phyloP scores from a whole-genome alignment of 2,888 invertebrate genomes.

The Brachynemurus nebulosus region DNA sequence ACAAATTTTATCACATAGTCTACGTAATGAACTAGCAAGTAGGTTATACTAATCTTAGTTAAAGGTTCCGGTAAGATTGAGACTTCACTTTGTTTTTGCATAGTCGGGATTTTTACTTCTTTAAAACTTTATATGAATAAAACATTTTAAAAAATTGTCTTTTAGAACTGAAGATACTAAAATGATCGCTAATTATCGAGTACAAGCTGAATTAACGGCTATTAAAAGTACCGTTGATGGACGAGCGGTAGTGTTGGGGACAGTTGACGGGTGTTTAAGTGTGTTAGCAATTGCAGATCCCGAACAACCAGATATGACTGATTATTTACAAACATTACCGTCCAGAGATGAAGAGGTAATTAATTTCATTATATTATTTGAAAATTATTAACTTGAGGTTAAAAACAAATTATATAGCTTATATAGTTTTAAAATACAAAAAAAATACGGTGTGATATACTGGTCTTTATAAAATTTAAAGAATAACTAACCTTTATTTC shows the following conservation, averaged over 20 bases:
- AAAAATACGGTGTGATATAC: too few relatives aligned
- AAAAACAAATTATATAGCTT: too few relatives aligned
- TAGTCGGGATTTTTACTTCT: too few relatives aligned
- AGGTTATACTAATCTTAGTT: too few relatives aligned
- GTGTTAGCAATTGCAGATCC: conserved; percentile 68
- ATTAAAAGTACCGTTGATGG: conserved; percentile 78
- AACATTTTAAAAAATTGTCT: too few relatives aligned
- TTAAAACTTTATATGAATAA: too few relatives aligned
- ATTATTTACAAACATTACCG: conserved; percentile 50
- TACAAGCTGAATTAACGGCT: conserved; percentile 79
- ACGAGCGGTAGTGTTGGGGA: conserved; percentile 70
- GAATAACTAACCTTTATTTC: neutral
- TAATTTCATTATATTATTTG: neutral
- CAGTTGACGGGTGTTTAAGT: conserved; percentile 86
- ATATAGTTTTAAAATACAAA: too few relatives aligned
- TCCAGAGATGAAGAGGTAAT: conserved; percentile 52
- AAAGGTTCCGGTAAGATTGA: too few relatives aligned
- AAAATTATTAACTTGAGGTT: neutral
- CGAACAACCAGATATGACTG: conserved; percentile 45
- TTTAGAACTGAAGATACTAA: conserved; percentile 73
- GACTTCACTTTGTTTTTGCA: too few relatives aligned
- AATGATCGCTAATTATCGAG: conserved; percentile 84
- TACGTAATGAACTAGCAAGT: too few relatives aligned
- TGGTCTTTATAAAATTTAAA: neutral
- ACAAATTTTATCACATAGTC: too few relatives aligned